Conservation (phyloP, 2,113 vertebrate species). For the Crotophaga sulcirostris region DNA sequence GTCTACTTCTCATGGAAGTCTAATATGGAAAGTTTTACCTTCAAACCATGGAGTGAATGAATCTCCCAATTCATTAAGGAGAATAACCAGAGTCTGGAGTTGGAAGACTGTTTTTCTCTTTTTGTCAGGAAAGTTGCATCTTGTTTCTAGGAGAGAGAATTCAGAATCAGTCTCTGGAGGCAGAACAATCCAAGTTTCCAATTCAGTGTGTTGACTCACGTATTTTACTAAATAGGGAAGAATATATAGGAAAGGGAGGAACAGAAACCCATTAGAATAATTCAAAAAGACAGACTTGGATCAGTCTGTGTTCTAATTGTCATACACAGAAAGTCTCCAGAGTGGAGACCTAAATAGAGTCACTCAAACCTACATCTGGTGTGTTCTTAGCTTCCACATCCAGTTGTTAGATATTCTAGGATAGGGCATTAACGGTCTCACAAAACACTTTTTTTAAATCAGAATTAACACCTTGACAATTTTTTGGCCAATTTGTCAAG, state of each 20-base stretch:
- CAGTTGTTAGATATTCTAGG: background rate
- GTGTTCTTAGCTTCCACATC: rapidly evolving
- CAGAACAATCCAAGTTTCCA: background rate
- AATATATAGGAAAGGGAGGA: background rate
- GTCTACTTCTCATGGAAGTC: background rate
- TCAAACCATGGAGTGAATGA: background rate
- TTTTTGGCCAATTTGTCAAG: background rate
- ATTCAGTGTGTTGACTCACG: background rate
- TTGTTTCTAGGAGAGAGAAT: background rate
- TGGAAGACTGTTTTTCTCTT: background rate
- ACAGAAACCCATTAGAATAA: background rate
- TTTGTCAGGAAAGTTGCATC: background rate
- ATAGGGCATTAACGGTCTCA: background rate
- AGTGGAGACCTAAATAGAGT: background rate
- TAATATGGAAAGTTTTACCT: background rate
- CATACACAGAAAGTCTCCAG: background rate
- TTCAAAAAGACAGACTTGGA: background rate
- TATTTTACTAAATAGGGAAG: background rate
- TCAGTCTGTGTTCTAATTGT: background rate
- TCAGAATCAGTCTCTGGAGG: background rate
- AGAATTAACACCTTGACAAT: background rate
- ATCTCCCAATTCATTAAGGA: background rate
- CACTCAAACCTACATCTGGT: background rate
- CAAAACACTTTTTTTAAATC: background rate
- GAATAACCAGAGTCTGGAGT: background rate